Evolutionary conservation across 2,113 vertebrate species (phyloP), one percentile per base, ranked within the genome.

Genomic region (Girardinichthys multiradiatus): DNA sequence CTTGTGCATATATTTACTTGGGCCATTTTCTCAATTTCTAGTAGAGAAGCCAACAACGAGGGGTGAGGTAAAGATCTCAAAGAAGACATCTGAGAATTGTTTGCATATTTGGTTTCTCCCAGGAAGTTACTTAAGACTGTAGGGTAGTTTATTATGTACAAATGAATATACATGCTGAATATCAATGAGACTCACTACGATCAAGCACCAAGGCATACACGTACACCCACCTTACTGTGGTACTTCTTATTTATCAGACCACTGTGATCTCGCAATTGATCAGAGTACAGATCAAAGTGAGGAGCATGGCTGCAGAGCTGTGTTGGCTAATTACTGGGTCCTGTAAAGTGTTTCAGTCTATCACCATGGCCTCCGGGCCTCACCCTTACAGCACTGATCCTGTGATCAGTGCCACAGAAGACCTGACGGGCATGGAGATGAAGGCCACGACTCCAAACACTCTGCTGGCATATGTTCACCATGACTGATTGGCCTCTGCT

Each of bases 231-330:
- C 74, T 64, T 66, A 65, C 11, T 5, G 11, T 51, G 29, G 31
- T 39, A 51, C 74, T 31, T 72, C 63, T 64, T 60, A 19, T 80
- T 82, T 80, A 84, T 86, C 78, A 71, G 81, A 64, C 77, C 68
- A 24, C 80, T 83, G 78, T 85, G 88, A 88, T 86, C 86, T 70
- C 0, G n/a, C 64, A 57, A 90, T 90, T 86, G 90, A 90, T 90
- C 86, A 81, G 78, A 17, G 70, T 45, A 66, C 37, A 70, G 87
- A 91, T 91, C 86, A 91, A 89, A 89, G 81, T 7, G 10, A 64
- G 72, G 42, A 80, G 74, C 75, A 57, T 70, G 65, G 79, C 83
- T 83, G 71, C 64, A 74, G 76, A 83, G 48, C 62, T 4, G 66
- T 84, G 83, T 70, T 45, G 71, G 83, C 77, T 89, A 87, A 90